Base-by-base conservation (phyloP, 2,797 vertebrate genomes). In the Catostomus latipinnis region DNA sequence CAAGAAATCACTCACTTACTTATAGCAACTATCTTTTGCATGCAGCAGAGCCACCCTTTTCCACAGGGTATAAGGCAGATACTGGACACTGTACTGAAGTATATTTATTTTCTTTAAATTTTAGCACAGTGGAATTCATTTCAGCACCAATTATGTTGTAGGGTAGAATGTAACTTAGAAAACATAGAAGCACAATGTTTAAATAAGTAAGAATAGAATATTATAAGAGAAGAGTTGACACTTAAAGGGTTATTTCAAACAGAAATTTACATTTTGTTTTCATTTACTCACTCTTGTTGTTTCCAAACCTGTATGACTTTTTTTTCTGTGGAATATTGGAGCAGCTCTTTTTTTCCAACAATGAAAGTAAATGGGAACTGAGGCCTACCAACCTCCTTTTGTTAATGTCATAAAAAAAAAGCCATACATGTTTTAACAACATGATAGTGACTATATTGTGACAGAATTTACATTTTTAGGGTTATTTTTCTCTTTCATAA, bases 81-180 rank as follows among this genome's bases (percentile, higher is more conserved):
- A 14, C 76, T 71, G 63, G 54, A 62, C 16, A 54, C 8, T 63
- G 49, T 9, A 46, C 49, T 22, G 9, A 78, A 12, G 46, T 63
- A 54, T 43, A 71, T 54, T 18, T 62, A 56, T 63, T 63, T 65
- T 43, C 45, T 12, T 65, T 6, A 46, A 46, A 65, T 65, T 65
- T 61, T 52, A 77, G 16, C 48, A 43, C 16, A 14, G 49, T 34
- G 68, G 58, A n/a, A 62, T 63, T 78, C 0, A 50, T 78, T 60
- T 69, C 16, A 77, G 65, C 8, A 53, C 66, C 66, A 68, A 58
- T 69, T 77, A 62, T 45, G 58, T 46, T 54, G 34, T 5, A 16
- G 34, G 6, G 10, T 22, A 50, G 18, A 78, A 62, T 5, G 6
- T 1, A 70, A 50, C 9, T n/a, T 3, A 52, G 7, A 74, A 16